Evolutionary conservation across 2,113 vertebrate species (phyloP), one percentile per base, ranked within the genome.

Genomic region (Manacus vitellinus): DNA sequence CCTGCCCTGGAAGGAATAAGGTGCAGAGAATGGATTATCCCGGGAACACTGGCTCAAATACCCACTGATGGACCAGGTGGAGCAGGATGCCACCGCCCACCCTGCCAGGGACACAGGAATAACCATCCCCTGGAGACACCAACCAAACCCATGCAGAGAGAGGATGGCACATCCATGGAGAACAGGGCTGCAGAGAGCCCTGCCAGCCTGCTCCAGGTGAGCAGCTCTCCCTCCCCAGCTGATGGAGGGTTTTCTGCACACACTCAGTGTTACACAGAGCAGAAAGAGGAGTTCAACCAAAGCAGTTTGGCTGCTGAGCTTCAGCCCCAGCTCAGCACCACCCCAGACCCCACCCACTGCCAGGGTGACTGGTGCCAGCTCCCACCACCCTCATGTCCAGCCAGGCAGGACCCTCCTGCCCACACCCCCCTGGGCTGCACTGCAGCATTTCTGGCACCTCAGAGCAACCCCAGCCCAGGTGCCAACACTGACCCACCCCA

Each of bases 131-230:
- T 44, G 19, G 22, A 7, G 65, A 4, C 14, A 5, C 18, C 8
- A 22, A 5, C 35, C 4, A 0, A 0, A 1, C 1, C 27, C 43
- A 2, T 0, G 18, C 35, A 12, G 33, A 8, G 47, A 8, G 30
- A 9, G 46, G 31, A 8, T 4, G n/a, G 24, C 30, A 8, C 8
- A 18, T 6, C 44, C 35, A 20, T 0, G 30, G 85, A 6, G 17
- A 41, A 25, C 62, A 12, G 1, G 5, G 10, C 21, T 2, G 8
- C 16, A 21, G 8, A 44, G 37, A 43, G 44, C 47, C 31, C 61
- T 21, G 35, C 80, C 61, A 39, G 71, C 7, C 62, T 17, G 24
- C 8, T 5, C 27, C 0, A 8, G 68, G 37, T 0, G 56, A 43
- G 73, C 89, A 21, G 84, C 51, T 37, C 9, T 10, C 31, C 37